Base-by-base conservation (phyloP, 2,888 invertebrate genomes). In the Dryobotodes eremita region DNA sequence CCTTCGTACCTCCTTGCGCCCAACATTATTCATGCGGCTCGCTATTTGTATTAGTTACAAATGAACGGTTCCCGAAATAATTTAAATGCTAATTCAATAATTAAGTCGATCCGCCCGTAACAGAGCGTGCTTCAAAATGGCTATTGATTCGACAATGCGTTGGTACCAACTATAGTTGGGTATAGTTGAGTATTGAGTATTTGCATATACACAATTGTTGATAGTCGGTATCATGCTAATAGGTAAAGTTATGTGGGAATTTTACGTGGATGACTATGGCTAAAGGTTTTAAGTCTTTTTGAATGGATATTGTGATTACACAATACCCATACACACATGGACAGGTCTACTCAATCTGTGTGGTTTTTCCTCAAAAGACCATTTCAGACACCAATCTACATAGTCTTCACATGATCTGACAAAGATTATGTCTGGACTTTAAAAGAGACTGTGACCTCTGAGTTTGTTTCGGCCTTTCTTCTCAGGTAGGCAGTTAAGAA, bases 21-120 rank as follows among this genome's bases (percentile, higher is more conserved):
- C 87, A 91, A 92, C 94, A 96, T 96, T 96, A 96, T 97, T 97
- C 97, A 97, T 97, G 95, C 95, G 92, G 92, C 94, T 92, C 93
- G 95, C 96, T 94, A 96, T 96, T 97, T 96, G 96, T 96, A 96
- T 97, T 97, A 97, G 97, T 97, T 96, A 97, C 97, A 97, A 97
- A 96, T 96, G 97, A 97, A 97, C 95, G 97, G 96, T 95, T 97
- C 95, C 97, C 97, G 94, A 97, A 96, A 97, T 97, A 94, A 97
- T 97, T 97, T 97, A 97, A 96, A 97, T 97, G 97, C 97, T 97
- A 97, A 97, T 97, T 96, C 96, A 94, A 96, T 97, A 97, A 97
- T 97, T 97, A 97, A 96, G 93, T 93, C 95, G 95, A 93, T 93
- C 95, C 94, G 92, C 93, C 94, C 94, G 95, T 95, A 94, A 95